Evolutionary conservation across 2,888 invertebrate species (phyloP), one percentile per base, ranked within the genome.

Genomic region (Andrena bicolor): DNA sequence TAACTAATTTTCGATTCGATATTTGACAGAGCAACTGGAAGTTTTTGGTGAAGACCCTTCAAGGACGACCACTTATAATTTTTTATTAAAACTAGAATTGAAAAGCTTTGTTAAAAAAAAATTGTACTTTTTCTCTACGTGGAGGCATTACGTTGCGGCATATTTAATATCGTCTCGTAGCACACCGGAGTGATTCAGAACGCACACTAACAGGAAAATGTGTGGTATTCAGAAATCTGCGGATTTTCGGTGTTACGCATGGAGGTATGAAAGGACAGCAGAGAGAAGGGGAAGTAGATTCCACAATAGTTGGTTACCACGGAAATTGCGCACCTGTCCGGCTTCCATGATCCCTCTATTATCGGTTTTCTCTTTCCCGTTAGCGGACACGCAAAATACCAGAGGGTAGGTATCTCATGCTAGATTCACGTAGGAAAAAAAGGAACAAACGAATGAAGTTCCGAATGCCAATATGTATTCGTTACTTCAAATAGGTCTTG

Each of bases 301-400:
- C 58, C 63, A 71, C 58, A 58, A 69, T 76, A 70, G 71, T 72
- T 60, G 81, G 75, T 68, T 78, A 63, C 81, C 64, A 68, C 81
- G 77, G 84, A 81, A 84, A 81, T 84, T 81, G 84, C 53, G 69
- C 81, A 84, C 71, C 68, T 83, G 81, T 75, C 63, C 80, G 49
- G 60, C 73, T 85, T 85, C 71, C 76, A 76, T 73, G 71, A 75
- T 80, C 60, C 72, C 76, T 84, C 72, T 75, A 70, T 71, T 75
- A 56, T 68, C 68, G 48, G 26, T 76, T 60, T 30, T 41, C 71
- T 77, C 70, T 68, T 82, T 76, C 73, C 56, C 60, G 68, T 68
- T 63, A 41, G 8, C 49, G 66, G 32, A 68, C 53, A 64, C 35
- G 65, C 71, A 64, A 75, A 83, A 69, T 70, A 84, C 73, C 61